These are phyloP conservation scores for Wiebesia pumilae DNA, from an alignment of 1,140 invertebrate genomes.

Conservation along the genomic window DNA sequence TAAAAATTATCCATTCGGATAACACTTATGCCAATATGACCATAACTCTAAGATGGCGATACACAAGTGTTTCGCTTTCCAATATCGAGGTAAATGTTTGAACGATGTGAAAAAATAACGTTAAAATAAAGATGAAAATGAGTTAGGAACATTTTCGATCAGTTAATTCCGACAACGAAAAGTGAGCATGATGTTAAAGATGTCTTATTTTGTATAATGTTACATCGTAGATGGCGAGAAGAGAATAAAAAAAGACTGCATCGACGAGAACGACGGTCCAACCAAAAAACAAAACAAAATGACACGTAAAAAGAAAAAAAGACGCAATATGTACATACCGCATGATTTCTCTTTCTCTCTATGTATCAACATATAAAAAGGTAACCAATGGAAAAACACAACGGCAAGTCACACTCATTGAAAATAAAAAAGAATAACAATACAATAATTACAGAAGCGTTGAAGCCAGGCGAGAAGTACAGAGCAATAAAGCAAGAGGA, in stretches of 20 bases:
- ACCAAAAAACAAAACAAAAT: conserved; percentile 8
- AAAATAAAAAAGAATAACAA: conserved; percentile 28
- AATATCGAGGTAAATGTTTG: background rate
- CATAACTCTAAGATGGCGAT: background rate
- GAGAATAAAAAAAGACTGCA: background rate
- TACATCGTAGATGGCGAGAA: background rate
- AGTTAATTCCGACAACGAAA: background rate
- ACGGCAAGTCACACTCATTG: conserved; percentile 28
- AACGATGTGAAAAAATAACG: background rate
- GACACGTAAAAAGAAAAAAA: conserved; percentile 17
- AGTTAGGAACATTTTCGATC: background rate
- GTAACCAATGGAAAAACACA: conserved; percentile 32
- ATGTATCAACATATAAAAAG: background rate
- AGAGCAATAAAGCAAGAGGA: conserved; percentile 33
- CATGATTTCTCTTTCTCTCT: conserved; percentile 26
- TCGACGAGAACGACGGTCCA: background rate
- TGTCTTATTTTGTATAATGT: background rate
- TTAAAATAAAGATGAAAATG: background rate
- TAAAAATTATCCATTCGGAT: conserved; percentile 1
- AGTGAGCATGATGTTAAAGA: background rate
- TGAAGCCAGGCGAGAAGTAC: conserved; percentile 44
- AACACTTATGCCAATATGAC: background rate
- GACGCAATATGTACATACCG: conserved; percentile 14
- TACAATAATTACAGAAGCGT: conserved; percentile 35
- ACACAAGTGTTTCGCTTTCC: background rate